Evolutionary conservation across 2,888 invertebrate genomes (phyloP).

Genomic region (Campoplex capitator): DNA sequence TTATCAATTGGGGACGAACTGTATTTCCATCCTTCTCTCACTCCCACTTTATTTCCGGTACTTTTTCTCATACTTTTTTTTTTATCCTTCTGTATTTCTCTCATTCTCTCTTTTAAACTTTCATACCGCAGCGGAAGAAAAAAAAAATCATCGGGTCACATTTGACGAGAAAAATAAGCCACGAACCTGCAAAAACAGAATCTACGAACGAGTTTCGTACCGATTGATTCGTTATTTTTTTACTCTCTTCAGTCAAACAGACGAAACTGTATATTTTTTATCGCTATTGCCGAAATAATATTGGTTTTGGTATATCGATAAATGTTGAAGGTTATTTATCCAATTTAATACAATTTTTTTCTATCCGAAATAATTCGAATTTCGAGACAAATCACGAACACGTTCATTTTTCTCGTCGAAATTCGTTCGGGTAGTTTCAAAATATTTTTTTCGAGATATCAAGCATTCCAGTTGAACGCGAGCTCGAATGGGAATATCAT

Average conservation of each 20-base stretch:
- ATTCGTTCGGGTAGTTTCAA: too few relatives aligned
- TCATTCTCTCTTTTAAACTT: neutral
- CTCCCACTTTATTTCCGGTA: neutral
- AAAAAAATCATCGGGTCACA: neutral
- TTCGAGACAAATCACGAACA: neutral
- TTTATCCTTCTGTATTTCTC: conserved; percentile 4
- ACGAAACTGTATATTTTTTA: neutral
- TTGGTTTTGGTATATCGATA: neutral
- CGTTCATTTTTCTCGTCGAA: too few relatives aligned
- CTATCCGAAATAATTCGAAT: too few relatives aligned
- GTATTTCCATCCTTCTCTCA: conserved; percentile 31
- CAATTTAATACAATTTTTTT: neutral
- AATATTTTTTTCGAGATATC: neutral
- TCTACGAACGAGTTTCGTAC: neutral
- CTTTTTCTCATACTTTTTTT: neutral
- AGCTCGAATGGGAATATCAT: neutral
- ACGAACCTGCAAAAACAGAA: neutral
- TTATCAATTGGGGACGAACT: conserved; percentile 68
- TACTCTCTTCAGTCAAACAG: neutral
- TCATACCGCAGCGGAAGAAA: neutral
- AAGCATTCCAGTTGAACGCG: neutral
- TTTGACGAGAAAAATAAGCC: conserved; percentile 8
- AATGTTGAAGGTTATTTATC: neutral
- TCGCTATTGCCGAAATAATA: neutral
- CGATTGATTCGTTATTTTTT: neutral